phyloP scores from a whole-genome alignment of 2,113 vertebrate genomes.

The Catharus fuscescens region DNA sequence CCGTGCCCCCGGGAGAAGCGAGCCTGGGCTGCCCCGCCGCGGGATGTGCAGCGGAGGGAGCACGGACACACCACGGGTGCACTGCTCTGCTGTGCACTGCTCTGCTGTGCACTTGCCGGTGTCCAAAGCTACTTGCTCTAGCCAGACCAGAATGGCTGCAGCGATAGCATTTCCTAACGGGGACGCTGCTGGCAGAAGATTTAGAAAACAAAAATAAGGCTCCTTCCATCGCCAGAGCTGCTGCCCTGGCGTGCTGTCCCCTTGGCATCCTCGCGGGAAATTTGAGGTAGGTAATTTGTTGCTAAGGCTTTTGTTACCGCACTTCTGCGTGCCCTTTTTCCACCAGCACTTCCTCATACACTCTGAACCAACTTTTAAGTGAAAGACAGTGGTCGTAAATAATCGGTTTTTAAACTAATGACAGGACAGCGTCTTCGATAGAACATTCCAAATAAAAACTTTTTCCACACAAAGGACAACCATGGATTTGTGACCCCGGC shows the following conservation, averaged over 20 bases:
- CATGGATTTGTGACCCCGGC: not conserved
- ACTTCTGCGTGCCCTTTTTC: not conserved
- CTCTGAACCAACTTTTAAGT: not conserved
- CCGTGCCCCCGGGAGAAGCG: not conserved
- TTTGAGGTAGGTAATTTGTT: not conserved
- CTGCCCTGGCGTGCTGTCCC: not conserved
- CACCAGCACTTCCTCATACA: not conserved
- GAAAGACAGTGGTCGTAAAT: not conserved
- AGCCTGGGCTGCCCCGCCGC: too few species aligned
- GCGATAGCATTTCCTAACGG: not conserved
- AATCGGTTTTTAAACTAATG: not conserved
- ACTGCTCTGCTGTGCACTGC: not conserved
- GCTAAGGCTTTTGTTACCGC: not conserved
- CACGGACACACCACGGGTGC: not conserved
- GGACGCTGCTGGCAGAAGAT: not conserved
- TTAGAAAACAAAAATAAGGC: not conserved
- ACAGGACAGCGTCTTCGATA: not conserved
- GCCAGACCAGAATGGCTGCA: fast-evolving
- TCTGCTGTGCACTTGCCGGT: not conserved
- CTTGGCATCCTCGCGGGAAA: not conserved
- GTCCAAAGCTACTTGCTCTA: not conserved
- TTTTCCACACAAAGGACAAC: not conserved
- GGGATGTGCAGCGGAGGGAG: not conserved
- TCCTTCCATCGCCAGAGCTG: not conserved
- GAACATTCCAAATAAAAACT: not conserved